phyloP scores from a whole-genome alignment of 2,113 vertebrate genomes.

The Amphiprion ocellaris region DNA sequence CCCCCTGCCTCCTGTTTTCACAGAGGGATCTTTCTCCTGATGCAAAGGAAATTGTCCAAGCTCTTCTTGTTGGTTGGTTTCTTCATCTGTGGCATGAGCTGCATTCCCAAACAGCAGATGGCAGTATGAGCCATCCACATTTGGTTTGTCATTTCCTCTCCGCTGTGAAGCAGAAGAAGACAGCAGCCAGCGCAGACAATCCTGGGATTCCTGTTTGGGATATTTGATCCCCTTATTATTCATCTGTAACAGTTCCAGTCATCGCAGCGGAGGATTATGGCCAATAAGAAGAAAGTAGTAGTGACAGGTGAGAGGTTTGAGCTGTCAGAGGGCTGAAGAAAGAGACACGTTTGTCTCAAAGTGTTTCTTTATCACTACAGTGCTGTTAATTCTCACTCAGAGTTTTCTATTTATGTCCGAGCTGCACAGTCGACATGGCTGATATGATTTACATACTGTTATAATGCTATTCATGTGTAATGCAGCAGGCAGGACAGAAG shows the following conservation, averaged over 20 bases:
- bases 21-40: neutral
- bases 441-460: neutral
- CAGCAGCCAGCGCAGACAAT: constrained; percentile 17
- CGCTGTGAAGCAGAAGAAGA: constrained; percentile 55
- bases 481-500: neutral
- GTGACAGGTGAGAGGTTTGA: constrained; percentile 77
- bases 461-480: neutral
- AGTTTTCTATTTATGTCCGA: neutral
- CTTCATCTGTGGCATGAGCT: neutral
- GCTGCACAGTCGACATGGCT: constrained; percentile 11
- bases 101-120: constrained; percentile 56
- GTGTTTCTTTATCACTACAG: neutral
- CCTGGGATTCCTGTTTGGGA: constrained; percentile 1
- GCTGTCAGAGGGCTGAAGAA: neutral
- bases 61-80: neutral
- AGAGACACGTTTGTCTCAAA: neutral
- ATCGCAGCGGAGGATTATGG: constrained; percentile 64
- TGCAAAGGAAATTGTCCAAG: neutral
- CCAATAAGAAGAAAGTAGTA: constrained; percentile 79
- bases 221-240: constrained; percentile 9
- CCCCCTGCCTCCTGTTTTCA: neutral
- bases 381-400: constrained; percentile 4
- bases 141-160: constrained; percentile 28
- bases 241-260: constrained; percentile 16
- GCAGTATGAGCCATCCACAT: constrained; percentile 39